Conservation (phyloP, 2,888 invertebrate species). For the Brachypterus glaber region DNA sequence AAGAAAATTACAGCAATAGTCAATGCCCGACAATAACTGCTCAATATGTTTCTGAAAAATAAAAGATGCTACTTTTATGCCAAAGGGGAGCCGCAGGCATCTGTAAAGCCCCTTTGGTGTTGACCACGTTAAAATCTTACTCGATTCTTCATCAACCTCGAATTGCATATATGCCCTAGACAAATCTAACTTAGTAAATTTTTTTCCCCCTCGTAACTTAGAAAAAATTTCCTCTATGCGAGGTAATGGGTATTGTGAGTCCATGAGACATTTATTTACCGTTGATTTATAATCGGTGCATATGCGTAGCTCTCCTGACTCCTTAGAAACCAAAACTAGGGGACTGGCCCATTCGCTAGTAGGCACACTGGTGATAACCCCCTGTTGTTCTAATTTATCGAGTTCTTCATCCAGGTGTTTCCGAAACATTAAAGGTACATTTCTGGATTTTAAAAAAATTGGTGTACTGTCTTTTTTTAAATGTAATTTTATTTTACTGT, state of each 20-base stretch:
- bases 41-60: not conserved
- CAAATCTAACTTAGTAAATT: slow-evolving; percentile 5
- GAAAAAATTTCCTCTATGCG: slow-evolving; percentile 6
- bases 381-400: not conserved
- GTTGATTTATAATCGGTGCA: slow-evolving; percentile 4
- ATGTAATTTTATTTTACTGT: not conserved
- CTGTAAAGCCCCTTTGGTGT: not conserved
- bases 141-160: slow-evolving; percentile 1
- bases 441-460: not conserved
- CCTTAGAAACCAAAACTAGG: not conserved
- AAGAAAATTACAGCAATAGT: not conserved
- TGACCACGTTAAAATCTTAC: not conserved
- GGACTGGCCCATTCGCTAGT: not conserved
- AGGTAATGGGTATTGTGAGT: slow-evolving; percentile 3
- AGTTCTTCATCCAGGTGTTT: not conserved
- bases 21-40: not conserved
- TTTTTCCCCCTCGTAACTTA: slow-evolving; percentile 4
- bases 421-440: not conserved
- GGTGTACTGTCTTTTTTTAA: not conserved
- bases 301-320: not conserved
- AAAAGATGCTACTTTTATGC: not conserved
- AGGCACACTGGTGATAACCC: not conserved
- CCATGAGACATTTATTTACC: not conserved
- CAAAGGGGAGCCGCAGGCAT: not conserved
- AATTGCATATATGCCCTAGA: slow-evolving; percentile 4